phyloP scores from a whole-genome alignment of 2,797 vertebrate genomes.

The Clarias laeviceps region DNA sequence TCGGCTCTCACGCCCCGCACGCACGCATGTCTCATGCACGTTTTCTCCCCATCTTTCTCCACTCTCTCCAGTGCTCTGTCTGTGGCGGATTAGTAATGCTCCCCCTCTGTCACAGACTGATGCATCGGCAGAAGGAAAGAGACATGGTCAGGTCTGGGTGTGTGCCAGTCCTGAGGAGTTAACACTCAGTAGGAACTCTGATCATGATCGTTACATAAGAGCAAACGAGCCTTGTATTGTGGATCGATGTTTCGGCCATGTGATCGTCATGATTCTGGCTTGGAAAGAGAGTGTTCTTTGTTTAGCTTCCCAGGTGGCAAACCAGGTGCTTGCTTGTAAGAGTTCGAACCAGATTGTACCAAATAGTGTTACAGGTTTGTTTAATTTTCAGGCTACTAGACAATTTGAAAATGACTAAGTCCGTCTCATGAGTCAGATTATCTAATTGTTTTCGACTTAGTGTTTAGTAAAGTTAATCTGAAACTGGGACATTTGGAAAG shows the following conservation, averaged over 20 bases:
- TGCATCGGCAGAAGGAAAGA: constrained; percentile 57
- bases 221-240: constrained; percentile 21
- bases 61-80: constrained; percentile 29
- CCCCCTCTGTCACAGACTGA: constrained; percentile 58
- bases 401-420: not conserved
- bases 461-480: no score
- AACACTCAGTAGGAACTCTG: constrained; percentile 53
- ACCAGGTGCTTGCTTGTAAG: not conserved
- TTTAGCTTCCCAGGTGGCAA: not conserved
- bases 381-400: not conserved
- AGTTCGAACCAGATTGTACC: no score
- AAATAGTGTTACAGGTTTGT: not conserved
- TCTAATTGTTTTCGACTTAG: not conserved
- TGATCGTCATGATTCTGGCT: not conserved
- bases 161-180: constrained; percentile 55
- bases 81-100: constrained; percentile 57
- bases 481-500: not conserved
- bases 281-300: no score
- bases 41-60: constrained; percentile 44
- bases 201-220: constrained; percentile 53
- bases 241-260: constrained; percentile 5
- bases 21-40: constrained; percentile 39
- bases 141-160: constrained; percentile 46
- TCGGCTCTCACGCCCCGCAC: not conserved
- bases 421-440: not conserved